Conservation (phyloP, 2,113 vertebrate species). For the Pogonocichla stellata region DNA sequence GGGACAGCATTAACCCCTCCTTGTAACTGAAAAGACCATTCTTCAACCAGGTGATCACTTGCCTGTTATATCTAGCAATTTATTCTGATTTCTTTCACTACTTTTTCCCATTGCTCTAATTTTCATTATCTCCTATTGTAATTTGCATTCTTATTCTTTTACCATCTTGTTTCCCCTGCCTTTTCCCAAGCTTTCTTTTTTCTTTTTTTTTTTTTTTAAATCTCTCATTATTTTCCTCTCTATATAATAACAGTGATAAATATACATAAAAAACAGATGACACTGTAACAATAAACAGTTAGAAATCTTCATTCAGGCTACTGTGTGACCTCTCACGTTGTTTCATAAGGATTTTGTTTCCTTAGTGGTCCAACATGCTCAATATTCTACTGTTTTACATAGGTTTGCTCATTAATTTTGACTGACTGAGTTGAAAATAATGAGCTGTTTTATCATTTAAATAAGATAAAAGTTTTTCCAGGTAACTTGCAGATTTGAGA, state of each 20-base stretch:
- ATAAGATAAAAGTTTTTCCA: not conserved
- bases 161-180: not conserved
- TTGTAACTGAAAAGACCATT: not conserved
- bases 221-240: not conserved
- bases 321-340: not conserved
- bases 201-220: not conserved
- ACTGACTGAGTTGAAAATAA: not conserved
- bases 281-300: not conserved
- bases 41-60: not conserved
- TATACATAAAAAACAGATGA: not conserved
- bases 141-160: not conserved
- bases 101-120: not conserved
- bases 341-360: not conserved
- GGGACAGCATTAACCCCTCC: rapidly evolving
- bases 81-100: not conserved
- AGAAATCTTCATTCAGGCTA: not conserved
- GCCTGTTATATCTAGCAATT: not conserved
- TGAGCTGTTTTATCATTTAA: not conserved
- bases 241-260: not conserved
- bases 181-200: not conserved
- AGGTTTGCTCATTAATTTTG: not conserved
- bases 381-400: not conserved
- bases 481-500: not conserved
- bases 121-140: not conserved
- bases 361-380: not conserved